phyloP scores from a whole-genome alignment of 1,140 invertebrate species.

The Plodia interpunctella region DNA sequence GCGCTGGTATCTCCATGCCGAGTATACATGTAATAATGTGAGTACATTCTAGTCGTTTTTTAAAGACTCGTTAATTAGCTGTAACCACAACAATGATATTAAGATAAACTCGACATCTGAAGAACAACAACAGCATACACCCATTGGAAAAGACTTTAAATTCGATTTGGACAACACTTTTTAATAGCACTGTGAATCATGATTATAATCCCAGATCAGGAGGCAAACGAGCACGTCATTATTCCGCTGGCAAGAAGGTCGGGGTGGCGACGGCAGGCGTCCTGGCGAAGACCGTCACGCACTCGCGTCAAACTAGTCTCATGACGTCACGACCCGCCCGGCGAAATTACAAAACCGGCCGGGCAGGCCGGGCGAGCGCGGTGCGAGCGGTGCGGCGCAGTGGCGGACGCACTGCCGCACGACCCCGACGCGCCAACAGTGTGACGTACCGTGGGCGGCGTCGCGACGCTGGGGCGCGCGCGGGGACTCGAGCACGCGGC shows the following conservation, averaged over 20 bases:
- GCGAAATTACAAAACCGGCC: constrained; percentile 73
- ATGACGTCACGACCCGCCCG: constrained; percentile 71
- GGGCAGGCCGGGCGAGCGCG: constrained; percentile 49
- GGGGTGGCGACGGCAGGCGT: constrained; percentile 55
- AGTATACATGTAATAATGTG: neutral
- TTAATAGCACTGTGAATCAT: neutral
- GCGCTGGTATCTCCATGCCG: neutral
- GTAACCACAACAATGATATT: neutral
- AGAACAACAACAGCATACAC: constrained; percentile 10
- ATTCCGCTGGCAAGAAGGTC: constrained; percentile 61
- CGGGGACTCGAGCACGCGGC: constrained; percentile 64
- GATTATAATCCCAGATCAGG: neutral
- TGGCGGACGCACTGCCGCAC: constrained; percentile 67
- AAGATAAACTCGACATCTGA: neutral
- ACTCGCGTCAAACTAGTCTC: constrained; percentile 70
- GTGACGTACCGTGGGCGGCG: constrained; percentile 67
- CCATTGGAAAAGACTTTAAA: constrained; percentile 6
- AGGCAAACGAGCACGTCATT: constrained; percentile 65
- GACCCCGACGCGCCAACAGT: constrained; percentile 68
- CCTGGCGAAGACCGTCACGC: constrained; percentile 67
- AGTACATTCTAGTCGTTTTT: neutral
- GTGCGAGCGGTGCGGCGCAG: constrained; percentile 45
- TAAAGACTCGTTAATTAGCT: neutral
- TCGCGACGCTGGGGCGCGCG: constrained; percentile 57
- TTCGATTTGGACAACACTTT: neutral